A percentile compares a stretch with the other conserved stretches of the same genome.
phyloP scores from a whole-genome alignment of 2,797 vertebrate species.

The Lepilemur ruficaudatus region DNA sequence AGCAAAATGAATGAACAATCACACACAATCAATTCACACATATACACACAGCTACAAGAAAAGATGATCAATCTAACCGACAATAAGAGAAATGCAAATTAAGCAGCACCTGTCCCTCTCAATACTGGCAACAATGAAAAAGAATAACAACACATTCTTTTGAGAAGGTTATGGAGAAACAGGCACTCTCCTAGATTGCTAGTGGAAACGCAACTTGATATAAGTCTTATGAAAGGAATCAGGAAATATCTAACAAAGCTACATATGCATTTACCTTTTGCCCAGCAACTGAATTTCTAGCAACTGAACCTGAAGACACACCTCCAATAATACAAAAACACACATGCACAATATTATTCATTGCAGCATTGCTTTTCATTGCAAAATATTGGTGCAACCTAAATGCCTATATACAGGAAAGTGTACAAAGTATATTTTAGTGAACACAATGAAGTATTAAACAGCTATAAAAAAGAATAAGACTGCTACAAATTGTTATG shows the following conservation, averaged over 20 bases:
- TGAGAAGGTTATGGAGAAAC: neutral
- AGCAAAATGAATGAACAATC: neutral
- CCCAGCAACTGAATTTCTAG: neutral
- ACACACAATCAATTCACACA: neutral
- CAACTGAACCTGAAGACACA: neutral
- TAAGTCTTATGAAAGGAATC: neutral
- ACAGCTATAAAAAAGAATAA: neutral
- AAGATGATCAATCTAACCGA: neutral
- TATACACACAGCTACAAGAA: neutral
- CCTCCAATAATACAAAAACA: neutral
- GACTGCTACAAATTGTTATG: neutral
- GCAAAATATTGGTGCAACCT: neutral
- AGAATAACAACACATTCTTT: neutral
- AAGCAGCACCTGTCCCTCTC: neutral
- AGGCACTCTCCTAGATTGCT: neutral
- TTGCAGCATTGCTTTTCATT: neutral
- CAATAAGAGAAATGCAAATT: neutral
- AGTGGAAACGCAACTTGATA: neutral
- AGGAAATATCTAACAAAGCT: neutral
- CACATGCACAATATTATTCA: neutral
- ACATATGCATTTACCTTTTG: neutral
- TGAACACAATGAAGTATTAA: neutral
- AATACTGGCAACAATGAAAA: neutral
- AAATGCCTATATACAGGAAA: neutral
- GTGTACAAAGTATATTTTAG: neutral